Evolutionary conservation across 2,888 invertebrate species (phyloP), one percentile per base, ranked within the genome.

Genomic region (Acheta domesticus): DNA sequence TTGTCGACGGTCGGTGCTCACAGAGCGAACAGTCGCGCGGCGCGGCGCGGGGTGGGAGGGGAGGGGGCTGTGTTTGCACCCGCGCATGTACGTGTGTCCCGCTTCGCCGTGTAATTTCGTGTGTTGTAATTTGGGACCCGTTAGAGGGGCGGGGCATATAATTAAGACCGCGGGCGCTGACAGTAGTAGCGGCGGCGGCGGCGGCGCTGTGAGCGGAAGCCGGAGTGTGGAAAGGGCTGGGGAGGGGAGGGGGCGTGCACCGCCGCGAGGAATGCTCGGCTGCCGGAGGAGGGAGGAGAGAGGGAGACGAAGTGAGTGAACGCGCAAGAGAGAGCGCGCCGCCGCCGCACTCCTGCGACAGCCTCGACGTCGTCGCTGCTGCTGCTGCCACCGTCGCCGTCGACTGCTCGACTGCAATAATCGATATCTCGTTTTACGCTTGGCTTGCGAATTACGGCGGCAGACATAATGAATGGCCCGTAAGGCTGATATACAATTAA

Each of bases 31-130:
- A 36, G 36, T 36, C 8, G 62, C 16, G 62, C 36, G 8, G 36
- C 4, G 36, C 1, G 8, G 36, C 0, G 2, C 23, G 23, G 16
- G 19, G 5, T 1, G 62, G 62, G 3, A 4, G 62, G 4, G 62
- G 8, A 4, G 62, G 62, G 62, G n/a, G 11, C 62, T n/a, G 62
- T 62, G 62, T 62, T 62, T 62, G 62, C 62, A 19, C 62, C 62
- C n/a, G 62, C 62, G 62, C 62, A 62, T n/a, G 62, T 62, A 62
- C 62, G 62, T 62, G 62, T 62, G n/a, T n/a, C 62, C n/a, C 62
- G 62, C n/a, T 62, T n/a, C 62, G 62, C 62, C 62, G 62, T 62
- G 62, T 62, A 62, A 62, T 62, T 62, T 62, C 62, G 62, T 62
- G 62, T 62, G 62, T 62, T 62, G 62, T 62, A 62, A 62, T 62